Base-by-base conservation (phyloP, 2,113 vertebrate species). In the Tretioscincus oriximinensis region DNA sequence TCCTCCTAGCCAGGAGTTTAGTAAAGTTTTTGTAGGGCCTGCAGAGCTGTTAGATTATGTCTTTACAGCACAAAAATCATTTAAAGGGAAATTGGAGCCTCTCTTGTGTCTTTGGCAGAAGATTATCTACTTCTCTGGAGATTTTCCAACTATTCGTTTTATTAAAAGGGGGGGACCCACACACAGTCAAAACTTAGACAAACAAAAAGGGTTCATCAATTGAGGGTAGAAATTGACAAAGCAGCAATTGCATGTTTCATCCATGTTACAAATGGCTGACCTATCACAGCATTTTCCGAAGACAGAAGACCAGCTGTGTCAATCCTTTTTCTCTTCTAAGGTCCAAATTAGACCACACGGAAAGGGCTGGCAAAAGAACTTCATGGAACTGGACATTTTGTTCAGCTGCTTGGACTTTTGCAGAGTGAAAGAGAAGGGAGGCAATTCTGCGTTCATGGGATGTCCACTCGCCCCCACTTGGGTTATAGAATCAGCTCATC, bases 31-130 rank as follows among this genome's bases (percentile, higher is more conserved):
- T 83, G 65, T 78, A 24, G 29, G 65, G 68, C 68, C 81, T 58
- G 29, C 72, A 83, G 49, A 72, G 60, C 81, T 83, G 61, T 31
- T 63, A 69, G 75, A 83, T 83, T 66, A 77, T 41, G 45, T 83
- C 75, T 82, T 82, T 66, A 65, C 69, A 58, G 29, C 24, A 73
- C 81, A 78, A 77, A 77, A 73, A 77, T 83, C 28, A 77, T 72
- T 78, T 78, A 66, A 73, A 77, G 41, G 68, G 67, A 47, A 73
- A 73, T 31, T 83, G 49, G 68, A 66, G 29, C 73, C 24, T 73
- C 74, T 68, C 47, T 35, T 77, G 60, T 45, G 29, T 58, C 65
- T 73, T 51, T 77, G 63, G 29, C 69, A 65, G 61, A 64, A 78
- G 69, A 78, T 66, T 65, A 84, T 64, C 72, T 74, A 29, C 65